Evolutionary conservation across 1,140 invertebrate genomes (phyloP).

Genomic region (Ericerus pela): DNA sequence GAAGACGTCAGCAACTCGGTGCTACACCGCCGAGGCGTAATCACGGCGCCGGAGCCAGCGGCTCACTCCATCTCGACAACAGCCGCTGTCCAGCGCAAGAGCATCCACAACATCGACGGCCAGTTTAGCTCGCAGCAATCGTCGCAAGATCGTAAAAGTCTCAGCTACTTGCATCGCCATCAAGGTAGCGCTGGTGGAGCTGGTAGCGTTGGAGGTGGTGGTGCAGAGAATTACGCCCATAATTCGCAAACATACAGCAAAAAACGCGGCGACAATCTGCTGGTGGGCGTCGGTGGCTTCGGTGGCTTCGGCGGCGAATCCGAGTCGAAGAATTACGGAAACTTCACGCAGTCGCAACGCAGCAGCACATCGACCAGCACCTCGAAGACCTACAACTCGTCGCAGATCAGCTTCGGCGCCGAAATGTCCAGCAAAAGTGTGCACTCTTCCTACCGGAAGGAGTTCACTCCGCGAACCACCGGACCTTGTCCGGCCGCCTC

Average conservation of each 20-base stretch:
- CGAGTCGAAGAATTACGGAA: conserved; percentile 47
- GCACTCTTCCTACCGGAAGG: conserved; percentile 45
- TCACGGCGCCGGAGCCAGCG: conserved; percentile 33
- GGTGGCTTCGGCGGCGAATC: conserved; percentile 54
- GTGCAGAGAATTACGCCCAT: conserved; percentile 15
- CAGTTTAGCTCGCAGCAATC: conserved; percentile 47
- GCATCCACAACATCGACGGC: conserved; percentile 55
- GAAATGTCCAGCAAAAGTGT: conserved; percentile 17
- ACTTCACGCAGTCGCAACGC: conserved; percentile 40
- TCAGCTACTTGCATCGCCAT: conserved; percentile 54
- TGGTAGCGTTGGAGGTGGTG: too few species aligned
- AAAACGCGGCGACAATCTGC: conserved; percentile 29
- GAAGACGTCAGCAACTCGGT: conserved; percentile 55
- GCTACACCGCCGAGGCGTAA: conserved; percentile 51
- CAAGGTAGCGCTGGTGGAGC: conserved; percentile 8
- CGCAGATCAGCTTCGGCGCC: conserved; percentile 53
- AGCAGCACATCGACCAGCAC: conserved; percentile 31
- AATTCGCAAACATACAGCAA: conserved; percentile 9
- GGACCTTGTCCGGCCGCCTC: conserved; percentile 64
- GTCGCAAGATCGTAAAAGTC: conserved; percentile 50
- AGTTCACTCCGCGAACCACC: conserved; percentile 46
- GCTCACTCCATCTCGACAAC: conserved; percentile 54
- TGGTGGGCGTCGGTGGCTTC: conserved; percentile 40
- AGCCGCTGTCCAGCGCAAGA: conserved; percentile 59
- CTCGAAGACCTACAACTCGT: conserved; percentile 46